Conservation (phyloP, 2,888 invertebrate species). For the Blera fallax region DNA sequence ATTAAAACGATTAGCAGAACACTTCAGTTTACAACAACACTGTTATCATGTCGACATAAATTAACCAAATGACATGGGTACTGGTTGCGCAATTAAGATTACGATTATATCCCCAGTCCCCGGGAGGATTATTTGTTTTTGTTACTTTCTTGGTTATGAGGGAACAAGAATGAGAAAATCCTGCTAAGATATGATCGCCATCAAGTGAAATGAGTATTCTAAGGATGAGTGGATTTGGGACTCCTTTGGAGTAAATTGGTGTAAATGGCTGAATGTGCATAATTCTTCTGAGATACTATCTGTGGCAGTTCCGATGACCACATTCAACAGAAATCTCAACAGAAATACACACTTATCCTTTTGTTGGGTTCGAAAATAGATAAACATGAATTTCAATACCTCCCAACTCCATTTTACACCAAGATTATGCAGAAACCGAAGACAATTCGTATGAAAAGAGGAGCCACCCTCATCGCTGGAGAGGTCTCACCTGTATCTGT, state of each 20-base stretch:
- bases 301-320: background rate
- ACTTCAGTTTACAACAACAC: conserved; percentile 30
- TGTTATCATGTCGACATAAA: conserved; percentile 30
- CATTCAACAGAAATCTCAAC: background rate
- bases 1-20: conserved; percentile 37
- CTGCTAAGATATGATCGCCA: background rate
- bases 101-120: conserved; percentile 4
- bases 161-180: background rate
- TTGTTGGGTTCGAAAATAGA: background rate
- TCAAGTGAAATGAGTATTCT: background rate
- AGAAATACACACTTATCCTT: no score
- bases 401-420: no score
- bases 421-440: no score
- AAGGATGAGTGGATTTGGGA: background rate
- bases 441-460: no score
- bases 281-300: background rate
- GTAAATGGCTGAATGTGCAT: background rate
- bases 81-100: conserved; percentile 26
- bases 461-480: background rate
- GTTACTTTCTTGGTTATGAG: background rate
- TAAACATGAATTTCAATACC: no score
- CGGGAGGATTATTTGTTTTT: conserved; percentile 9
- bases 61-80: conserved; percentile 30
- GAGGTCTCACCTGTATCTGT: background rate
- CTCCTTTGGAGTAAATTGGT: background rate